Evolutionary conservation across 2,797 vertebrate genomes (phyloP).

Genomic region (Coccyzus lansbergi): DNA sequence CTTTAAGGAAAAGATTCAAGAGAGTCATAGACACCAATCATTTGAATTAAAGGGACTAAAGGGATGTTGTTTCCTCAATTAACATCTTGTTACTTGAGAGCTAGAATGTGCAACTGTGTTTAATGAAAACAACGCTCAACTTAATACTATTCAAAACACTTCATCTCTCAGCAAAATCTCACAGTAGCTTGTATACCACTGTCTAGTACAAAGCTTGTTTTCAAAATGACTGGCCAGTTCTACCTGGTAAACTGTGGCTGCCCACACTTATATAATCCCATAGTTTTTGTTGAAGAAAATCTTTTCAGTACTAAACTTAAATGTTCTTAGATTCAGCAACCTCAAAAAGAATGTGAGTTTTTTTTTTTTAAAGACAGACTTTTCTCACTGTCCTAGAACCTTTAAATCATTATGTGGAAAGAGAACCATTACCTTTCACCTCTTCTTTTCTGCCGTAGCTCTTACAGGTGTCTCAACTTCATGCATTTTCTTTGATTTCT

Average conservation of each 20-base stretch:
- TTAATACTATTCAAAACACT: neutral
- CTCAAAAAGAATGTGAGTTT: neutral
- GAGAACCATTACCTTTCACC: neutral
- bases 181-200: neutral
- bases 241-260: neutral
- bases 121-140: neutral
- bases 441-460: neutral
- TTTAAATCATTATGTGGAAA: neutral
- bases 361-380: neutral
- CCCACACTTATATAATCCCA: neutral
- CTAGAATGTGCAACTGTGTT: neutral
- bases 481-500: neutral
- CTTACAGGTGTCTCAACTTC: neutral
- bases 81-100: neutral
- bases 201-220: neutral
- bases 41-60: neutral
- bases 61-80: neutral
- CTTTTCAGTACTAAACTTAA: neutral
- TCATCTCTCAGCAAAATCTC: neutral
- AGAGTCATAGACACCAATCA: neutral
- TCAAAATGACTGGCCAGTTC: neutral
- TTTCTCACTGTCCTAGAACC: neutral
- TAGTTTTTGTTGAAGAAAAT: neutral
- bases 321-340: neutral
- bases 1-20: neutral